phyloP scores from a whole-genome alignment of 2,113 vertebrate genomes.

The Martes martes region DNA sequence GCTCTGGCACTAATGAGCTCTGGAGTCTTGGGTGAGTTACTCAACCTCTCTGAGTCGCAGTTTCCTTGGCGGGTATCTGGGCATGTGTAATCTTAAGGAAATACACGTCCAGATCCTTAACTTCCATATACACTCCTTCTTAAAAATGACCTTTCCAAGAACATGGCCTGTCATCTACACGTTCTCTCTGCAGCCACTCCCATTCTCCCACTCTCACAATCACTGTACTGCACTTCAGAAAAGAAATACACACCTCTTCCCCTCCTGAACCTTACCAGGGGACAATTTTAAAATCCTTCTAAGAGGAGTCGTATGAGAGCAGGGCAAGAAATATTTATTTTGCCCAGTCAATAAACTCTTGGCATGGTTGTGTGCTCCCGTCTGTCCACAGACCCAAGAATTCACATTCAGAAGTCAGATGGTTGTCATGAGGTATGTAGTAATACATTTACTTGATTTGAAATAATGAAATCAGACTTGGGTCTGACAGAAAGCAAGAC shows the following conservation, averaged over 20 bases:
- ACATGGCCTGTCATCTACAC: neutral
- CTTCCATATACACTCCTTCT: neutral
- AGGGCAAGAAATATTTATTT: neutral
- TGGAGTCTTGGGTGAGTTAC: neutral
- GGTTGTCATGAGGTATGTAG: neutral
- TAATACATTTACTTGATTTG: neutral
- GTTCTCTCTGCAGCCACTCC: neutral
- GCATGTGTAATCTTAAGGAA: neutral
- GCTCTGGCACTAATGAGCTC: neutral
- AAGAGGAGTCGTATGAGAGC: neutral
- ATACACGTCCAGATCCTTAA: neutral
- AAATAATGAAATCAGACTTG: conserved; percentile 17
- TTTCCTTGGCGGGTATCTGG: neutral
- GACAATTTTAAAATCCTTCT: neutral
- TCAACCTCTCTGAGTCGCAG: neutral
- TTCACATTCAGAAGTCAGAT: neutral
- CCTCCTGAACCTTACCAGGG: neutral
- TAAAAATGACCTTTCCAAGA: neutral
- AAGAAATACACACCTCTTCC: neutral
- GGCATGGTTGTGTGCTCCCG: neutral
- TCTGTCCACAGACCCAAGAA: neutral
- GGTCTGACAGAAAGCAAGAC: conserved; percentile 2
- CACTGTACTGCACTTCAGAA: neutral
- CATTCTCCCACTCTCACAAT: neutral
- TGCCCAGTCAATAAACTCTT: neutral